Evolutionary conservation across 2,888 invertebrate species (phyloP).

Genomic region (Mimachlamys varia): DNA sequence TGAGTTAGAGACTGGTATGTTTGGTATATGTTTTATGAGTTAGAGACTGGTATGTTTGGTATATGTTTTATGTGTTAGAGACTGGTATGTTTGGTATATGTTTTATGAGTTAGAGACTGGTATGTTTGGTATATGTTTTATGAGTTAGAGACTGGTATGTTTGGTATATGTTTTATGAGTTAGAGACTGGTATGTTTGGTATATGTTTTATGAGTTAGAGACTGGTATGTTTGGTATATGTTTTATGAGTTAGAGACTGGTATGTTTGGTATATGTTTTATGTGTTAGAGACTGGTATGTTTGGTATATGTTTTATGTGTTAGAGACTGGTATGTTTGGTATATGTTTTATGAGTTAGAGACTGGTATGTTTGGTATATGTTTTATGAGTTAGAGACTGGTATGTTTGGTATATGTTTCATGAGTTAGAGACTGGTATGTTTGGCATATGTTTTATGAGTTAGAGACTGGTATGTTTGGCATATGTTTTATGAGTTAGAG

Average conservation of each 20-base stretch:
- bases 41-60: slow-evolving; percentile 89
- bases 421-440: slow-evolving; percentile 95
- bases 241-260: slow-evolving; percentile 94
- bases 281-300: slow-evolving; percentile 95
- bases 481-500: slow-evolving; percentile 87
- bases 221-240: slow-evolving; percentile 87
- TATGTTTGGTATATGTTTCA: slow-evolving; percentile 83
- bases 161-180: slow-evolving; percentile 84
- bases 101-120: slow-evolving; percentile 94
- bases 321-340: slow-evolving; percentile 89
- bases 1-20: slow-evolving; percentile 94
- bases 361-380: slow-evolving; percentile 87
- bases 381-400: slow-evolving; percentile 94
- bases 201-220: slow-evolving; percentile 87
- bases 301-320: slow-evolving; percentile 87
- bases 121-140: slow-evolving; percentile 82
- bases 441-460: slow-evolving; percentile 84
- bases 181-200: slow-evolving; percentile 89
- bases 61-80: slow-evolving; percentile 89
- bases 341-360: slow-evolving; percentile 87
- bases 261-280: slow-evolving; percentile 83
- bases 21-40: slow-evolving; percentile 84
- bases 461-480: slow-evolving; percentile 89
- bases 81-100: slow-evolving; percentile 87
- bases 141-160: slow-evolving; percentile 94